phyloP scores from a whole-genome alignment of 1,140 invertebrate genomes.

The Reticulitermes speratus region DNA sequence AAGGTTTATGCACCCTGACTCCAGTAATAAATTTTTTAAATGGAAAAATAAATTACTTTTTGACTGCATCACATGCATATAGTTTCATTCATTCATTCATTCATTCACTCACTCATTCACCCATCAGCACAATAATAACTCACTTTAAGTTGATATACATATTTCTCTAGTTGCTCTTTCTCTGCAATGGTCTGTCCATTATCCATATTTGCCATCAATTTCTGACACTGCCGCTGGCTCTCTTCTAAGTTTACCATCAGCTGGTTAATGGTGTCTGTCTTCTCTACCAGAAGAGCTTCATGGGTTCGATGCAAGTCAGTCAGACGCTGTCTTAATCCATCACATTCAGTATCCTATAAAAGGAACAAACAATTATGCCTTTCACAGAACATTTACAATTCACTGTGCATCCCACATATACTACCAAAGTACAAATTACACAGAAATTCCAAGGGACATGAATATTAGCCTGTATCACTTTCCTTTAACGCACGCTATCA shows the following conservation, averaged over 20 bases:
- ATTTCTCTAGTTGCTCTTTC: background rate
- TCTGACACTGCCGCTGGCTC: background rate
- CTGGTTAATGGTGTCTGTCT: slow-evolving; percentile 6
- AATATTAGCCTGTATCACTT: too few relatives aligned
- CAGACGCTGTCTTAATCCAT: background rate
- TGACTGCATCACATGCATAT: too few relatives aligned
- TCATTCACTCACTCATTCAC: too few relatives aligned
- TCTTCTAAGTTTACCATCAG: slow-evolving; percentile 10
- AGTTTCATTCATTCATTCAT: background rate
- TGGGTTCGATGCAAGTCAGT: background rate
- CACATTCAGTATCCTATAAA: background rate
- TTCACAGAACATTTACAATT: too few relatives aligned
- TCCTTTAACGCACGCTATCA: too few relatives aligned
- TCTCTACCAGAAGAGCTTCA: background rate
- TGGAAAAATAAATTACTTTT: too few relatives aligned
- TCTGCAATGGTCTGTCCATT: background rate
- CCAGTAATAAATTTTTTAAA: too few relatives aligned
- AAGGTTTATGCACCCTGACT: too few relatives aligned
- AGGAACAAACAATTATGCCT: too few relatives aligned
- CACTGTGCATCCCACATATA: too few relatives aligned
- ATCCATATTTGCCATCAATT: background rate
- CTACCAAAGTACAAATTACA: too few relatives aligned
- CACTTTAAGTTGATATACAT: background rate
- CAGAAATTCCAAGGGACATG: too few relatives aligned
- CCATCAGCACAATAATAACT: background rate